Base-by-base conservation (phyloP, 2,797 vertebrate species). In the Melanotaenia boesemani region DNA sequence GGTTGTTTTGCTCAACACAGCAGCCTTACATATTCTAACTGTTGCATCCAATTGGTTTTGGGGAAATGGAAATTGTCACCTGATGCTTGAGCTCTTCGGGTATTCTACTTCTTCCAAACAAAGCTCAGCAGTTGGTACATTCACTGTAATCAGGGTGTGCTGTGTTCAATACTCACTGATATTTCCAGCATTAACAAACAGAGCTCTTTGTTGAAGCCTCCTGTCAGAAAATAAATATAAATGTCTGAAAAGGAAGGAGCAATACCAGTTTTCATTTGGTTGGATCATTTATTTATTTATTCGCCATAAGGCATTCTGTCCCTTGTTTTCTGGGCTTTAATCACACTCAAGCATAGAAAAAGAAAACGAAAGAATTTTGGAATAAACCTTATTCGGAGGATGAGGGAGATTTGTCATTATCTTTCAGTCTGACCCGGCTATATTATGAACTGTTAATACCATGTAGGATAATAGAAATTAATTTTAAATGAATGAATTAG, bases 81-180 rank as follows among this genome's bases (percentile, higher is more conserved):
- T 67, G n/a, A 71, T 48, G 79, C 48, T 46, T 22, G 73, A 62
- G 37, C 24, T 59, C 36, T 48, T 66, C 57, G 46, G 58, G 78
- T 74, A 79, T 79, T 85, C 61, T 74, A 28, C 70, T 34, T 63
- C 65, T 67, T 75, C 22, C 70, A 63, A 36, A 74, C 69, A 18
- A 78, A 36, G 46, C 64, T 73, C 24, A 22, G 28, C 54, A 32
- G 3, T 20, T 8, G 16, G 48, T 24, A 26, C 22, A 15, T 22
- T 55, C 24, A 13, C 4, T 36, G 8, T 9, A 36, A 12, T 5
- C 22, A 55, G 11, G 1, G 0, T 55, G 12, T 55, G 24, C 22
- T 26, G 52, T 55, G 11, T 24, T 52, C 22, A 22, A 12, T 24
- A 55, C 52, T 1, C 22, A 24, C 1, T 24, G 48, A 55, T 39